Evolutionary conservation across 1,140 invertebrate species (phyloP), one percentile per base, ranked within the genome.

Genomic region (Nilaparvata lugens): DNA sequence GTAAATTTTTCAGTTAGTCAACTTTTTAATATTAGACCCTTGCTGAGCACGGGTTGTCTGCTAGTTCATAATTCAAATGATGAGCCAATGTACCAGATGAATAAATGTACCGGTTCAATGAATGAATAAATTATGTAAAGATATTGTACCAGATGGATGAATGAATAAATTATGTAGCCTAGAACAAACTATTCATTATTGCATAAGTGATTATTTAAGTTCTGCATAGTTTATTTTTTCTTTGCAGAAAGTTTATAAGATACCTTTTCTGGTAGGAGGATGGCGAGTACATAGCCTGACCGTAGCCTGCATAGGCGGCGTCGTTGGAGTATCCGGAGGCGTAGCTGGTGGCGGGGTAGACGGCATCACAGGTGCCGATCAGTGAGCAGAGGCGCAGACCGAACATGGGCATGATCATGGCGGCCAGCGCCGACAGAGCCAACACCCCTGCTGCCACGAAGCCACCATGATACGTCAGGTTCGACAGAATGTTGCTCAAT

Each of bases 211-310:
- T n/a, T 14, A 61, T n/a, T 18, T 58, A 31, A 58, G 25, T 45
- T 19, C 14, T 40, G 21, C 6, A 13, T 11, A 3, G 14, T 19
- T 16, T 3, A 58, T 38, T 25, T 28, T 38, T 35, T 18, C 7
- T 31, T 24, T 9, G 16, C n/a, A 21, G 11, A 23, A 16, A 28
- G n/a, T 25, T 56, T 38, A 13, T 28, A 9, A 24, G 52, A 35
- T 60, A 66, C 65, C 65, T 62, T 31, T 60, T 62, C 58, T 66
- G 65, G 56, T 62, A 66, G n/a, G 42, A 45, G 4, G 63, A 58
- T 9, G 52, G 48, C 28, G 52, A 62, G 61, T 60, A 66, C 6
- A 63, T 62, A 4, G 24, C 25, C 56, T 62, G 60, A 3, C 40
- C 18, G 40, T 54, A 60, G 5, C 42, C 42, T 0, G 53, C 19